Conservation (phyloP, 2,888 invertebrate genomes). For the Nomada ruficornis region DNA sequence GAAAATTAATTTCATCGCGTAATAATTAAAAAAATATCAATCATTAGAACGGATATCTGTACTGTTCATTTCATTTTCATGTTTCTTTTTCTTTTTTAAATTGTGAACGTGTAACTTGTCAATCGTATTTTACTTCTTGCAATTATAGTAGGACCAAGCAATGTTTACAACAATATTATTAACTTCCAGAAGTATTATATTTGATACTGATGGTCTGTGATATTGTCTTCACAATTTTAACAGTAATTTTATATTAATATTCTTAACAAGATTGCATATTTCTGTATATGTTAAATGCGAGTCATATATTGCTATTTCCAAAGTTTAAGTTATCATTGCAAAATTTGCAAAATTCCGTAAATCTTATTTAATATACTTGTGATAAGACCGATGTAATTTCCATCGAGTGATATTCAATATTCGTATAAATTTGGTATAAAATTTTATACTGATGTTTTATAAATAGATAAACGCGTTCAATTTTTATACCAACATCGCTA, state of each 20-base stretch:
- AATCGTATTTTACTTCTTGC: background rate
- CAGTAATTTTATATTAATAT: background rate
- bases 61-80: background rate
- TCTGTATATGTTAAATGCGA: background rate
- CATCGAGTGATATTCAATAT: no score
- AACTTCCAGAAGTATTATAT: slow-evolving; percentile 17
- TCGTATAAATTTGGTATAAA: no score
- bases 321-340: background rate
- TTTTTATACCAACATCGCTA: no score
- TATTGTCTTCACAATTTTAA: no score
- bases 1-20: background rate
- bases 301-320: background rate
- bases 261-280: background rate
- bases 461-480: background rate
- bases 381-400: no score
- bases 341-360: no score
- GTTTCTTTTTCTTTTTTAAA: background rate
- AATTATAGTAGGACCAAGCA: no score
- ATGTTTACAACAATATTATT: background rate
- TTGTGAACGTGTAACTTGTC: background rate
- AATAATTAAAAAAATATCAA: background rate
- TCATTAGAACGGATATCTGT: background rate
- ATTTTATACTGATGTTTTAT: background rate
- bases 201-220: background rate
- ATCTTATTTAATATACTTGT: no score